Evolutionary conservation across 2,888 invertebrate genomes (phyloP), one percentile per base, ranked within the genome.

Genomic region (Epistrophella euchroma): DNA sequence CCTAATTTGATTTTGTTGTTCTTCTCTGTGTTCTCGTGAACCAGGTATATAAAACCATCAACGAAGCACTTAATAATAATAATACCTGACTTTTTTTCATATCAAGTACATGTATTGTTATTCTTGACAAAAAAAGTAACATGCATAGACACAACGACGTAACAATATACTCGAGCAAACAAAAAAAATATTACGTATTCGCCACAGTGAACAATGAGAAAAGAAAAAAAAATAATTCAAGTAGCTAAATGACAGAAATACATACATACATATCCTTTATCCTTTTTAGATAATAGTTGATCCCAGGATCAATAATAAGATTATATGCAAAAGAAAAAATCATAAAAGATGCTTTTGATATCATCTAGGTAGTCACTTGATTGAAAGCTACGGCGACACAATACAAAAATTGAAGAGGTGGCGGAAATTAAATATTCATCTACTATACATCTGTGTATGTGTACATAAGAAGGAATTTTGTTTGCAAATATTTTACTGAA

Each of bases 111-210:
- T 66, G 43, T 68, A n/a, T 60, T 43, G 43, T 60, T 68, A 43
- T n/a, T 32, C 43, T 4, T 22, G 17, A 32, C 45, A 60, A 66
- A 47, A 64, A 64, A 64, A 32, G 15, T 64, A 17, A 45, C 43
- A 40, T 19, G n/a, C 11, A 68, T 25, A 73, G 13, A 17, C 22
- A 66, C 40, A n/a, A n/a, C n/a, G n/a, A 73, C 28, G 10, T 17
- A 32, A 62, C 45, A 64, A 45, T 13, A 50, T 19, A 50, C 22
- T 25, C 17, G n/a, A 35, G 4, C 28, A 52, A 25, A 37, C 19
- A 37, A 72, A 52, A 76, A 71, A 77, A 73, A 83, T 2, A 64
- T 78, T 77, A 62, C 73, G 83, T 70, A 83, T 78, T 60, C 83
- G 83, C 83, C 55, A 52, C 55, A 52, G 70, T 28, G 22, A 52